These are phyloP conservation scores for Phoxinus phoxinus DNA, from an alignment of 2,113 vertebrate genomes.

Conservation along the genomic window DNA sequence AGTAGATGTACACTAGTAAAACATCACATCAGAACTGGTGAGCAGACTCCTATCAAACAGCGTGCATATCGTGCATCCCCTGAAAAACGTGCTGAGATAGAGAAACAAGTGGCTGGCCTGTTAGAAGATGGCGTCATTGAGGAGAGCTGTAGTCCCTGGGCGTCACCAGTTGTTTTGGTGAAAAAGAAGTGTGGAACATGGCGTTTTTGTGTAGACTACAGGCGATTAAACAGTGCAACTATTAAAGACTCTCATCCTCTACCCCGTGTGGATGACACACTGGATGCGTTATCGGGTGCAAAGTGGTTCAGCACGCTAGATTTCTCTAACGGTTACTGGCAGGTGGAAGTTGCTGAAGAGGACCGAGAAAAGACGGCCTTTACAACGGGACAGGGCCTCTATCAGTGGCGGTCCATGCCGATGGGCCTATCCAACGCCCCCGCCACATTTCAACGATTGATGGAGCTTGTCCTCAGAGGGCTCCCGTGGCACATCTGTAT, in stretches of 20 bases:
- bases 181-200: conserved; percentile 16
- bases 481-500: no score
- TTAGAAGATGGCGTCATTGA: not conserved
- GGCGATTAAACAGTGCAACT: conserved; percentile 5
- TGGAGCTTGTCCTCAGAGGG: no score
- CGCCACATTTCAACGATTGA: no score
- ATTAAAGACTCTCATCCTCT: conserved; percentile 43
- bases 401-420: no score
- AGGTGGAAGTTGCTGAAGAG: conserved; percentile 42
- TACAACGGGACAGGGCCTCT: not conserved
- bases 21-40: conserved; percentile 2
- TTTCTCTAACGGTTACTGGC: conserved; percentile 50
- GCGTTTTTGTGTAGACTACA: conserved; percentile 35
- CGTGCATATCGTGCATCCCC: conserved; percentile 20
- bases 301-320: conserved; percentile 39
- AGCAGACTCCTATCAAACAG: conserved; percentile 22
- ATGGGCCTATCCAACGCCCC: no score
- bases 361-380: conserved; percentile 51
- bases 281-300: conserved; percentile 9
- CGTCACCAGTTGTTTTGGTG: not conserved
- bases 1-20: not conserved
- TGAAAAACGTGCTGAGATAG: conserved; percentile 25
- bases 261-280: conserved; percentile 13
- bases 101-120: not conserved
- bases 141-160: conserved; percentile 45